Evolutionary conservation across 2,797 vertebrate species (phyloP).

Genomic region (Lateolabrax maculatus): DNA sequence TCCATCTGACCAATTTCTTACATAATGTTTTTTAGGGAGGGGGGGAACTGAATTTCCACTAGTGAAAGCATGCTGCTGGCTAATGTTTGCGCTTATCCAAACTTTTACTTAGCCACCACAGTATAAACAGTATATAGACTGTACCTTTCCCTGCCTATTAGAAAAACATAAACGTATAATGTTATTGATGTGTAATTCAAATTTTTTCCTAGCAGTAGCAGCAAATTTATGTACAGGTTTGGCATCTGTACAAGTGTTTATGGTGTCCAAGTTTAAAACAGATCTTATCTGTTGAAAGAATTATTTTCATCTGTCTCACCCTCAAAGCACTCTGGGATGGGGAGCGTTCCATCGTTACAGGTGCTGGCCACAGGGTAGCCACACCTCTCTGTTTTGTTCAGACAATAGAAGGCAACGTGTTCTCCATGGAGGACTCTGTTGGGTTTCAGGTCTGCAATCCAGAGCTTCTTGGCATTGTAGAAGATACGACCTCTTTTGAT

Average conservation of each 20-base stretch:
- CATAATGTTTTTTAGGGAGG: fast-evolving
- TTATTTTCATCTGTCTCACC: constrained; percentile 76
- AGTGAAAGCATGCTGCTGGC: background rate
- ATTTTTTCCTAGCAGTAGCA: background rate
- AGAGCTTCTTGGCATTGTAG: constrained; percentile 86
- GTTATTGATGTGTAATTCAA: background rate
- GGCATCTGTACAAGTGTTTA: background rate
- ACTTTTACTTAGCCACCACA: background rate
- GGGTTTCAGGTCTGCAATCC: constrained; percentile 86
- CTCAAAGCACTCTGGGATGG: constrained; percentile 89
- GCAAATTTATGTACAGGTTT: background rate
- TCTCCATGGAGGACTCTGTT: constrained; percentile 88
- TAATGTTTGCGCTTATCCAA: background rate
- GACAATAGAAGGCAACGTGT: constrained; percentile 89
- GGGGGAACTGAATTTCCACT: background rate
- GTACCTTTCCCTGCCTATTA: background rate
- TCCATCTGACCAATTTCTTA: background rate
- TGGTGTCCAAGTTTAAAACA: background rate
- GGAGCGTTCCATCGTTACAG: constrained; percentile 87
- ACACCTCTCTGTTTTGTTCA: constrained; percentile 87
- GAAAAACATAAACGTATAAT: background rate
- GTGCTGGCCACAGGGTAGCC: constrained; percentile 85
- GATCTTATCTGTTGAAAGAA: background rate
- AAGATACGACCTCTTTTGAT: constrained; percentile 90
- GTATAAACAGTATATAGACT: background rate